Evolutionary conservation across 2,113 vertebrate genomes (phyloP).

Genomic region (Channa argus): DNA sequence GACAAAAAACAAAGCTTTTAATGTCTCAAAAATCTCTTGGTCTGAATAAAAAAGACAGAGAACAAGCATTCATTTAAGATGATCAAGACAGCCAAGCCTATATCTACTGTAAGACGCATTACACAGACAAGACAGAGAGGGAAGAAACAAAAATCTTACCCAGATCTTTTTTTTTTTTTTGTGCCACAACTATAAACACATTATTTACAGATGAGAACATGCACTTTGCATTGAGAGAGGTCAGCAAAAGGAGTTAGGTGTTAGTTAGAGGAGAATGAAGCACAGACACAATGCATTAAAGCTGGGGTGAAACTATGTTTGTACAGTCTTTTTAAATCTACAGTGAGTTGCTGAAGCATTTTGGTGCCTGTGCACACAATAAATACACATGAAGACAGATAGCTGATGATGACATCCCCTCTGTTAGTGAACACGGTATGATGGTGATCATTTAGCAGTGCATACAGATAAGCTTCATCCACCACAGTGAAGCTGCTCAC

Average conservation of each 20-base stretch:
- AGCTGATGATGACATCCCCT: conserved; percentile 9
- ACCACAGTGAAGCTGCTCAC: conserved; percentile 13
- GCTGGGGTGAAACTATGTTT: conserved; percentile 19
- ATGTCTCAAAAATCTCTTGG: not conserved
- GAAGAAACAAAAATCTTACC: conserved; percentile 42
- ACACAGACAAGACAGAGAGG: conserved; percentile 60
- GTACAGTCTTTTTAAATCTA: conserved; percentile 25
- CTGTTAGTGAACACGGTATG: conserved; percentile 4
- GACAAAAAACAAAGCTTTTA: not conserved
- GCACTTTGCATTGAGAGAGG: conserved; percentile 61
- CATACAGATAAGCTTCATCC: conserved; percentile 42
- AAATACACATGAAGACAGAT: conserved; percentile 19
- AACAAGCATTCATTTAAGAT: conserved; percentile 69
- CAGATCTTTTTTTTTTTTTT: conserved; percentile 24
- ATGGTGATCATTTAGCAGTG: conserved; percentile 41
- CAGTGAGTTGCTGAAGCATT: conserved; percentile 25
- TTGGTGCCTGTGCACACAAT: conserved; percentile 22
- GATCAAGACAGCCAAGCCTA: conserved; percentile 70
- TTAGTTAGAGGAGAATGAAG: conserved; percentile 34
- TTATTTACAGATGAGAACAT: conserved; percentile 81
- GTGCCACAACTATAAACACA: conserved; percentile 60
- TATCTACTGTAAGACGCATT: conserved; percentile 31
- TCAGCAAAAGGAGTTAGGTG: conserved; percentile 31
- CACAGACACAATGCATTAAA: conserved; percentile 41
- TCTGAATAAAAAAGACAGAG: conserved; percentile 41